phyloP scores from a whole-genome alignment of 2,888 invertebrate species.

The Bursaphelenchus okinawaensis region DNA sequence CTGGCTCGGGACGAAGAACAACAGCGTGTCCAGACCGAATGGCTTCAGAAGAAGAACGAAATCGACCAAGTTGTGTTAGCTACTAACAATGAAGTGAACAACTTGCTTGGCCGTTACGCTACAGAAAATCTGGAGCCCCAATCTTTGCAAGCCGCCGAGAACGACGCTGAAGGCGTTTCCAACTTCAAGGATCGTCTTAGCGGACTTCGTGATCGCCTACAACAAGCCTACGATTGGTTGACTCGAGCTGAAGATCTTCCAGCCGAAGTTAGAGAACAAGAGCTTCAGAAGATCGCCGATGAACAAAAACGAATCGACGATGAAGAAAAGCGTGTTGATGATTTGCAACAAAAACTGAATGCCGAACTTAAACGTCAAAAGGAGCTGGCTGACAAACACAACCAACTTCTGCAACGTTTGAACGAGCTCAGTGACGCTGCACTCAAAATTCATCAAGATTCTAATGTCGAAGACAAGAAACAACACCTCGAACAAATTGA shows the following conservation, averaged over 20 bases:
- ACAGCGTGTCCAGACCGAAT: conserved; percentile 14
- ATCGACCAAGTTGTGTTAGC: conserved; percentile 2
- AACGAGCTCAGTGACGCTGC: conserved; percentile 25
- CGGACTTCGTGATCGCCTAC: background rate
- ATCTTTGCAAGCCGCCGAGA: background rate
- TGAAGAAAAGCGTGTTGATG: background rate
- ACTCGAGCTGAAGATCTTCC: background rate
- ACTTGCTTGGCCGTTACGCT: conserved; percentile 1
- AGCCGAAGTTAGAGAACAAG: background rate
- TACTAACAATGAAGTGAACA: background rate
- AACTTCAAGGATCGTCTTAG: background rate
- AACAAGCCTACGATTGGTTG: conserved; percentile 7
- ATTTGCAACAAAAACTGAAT: conserved; percentile 13
- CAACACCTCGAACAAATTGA: conserved; percentile 8
- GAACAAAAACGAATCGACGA: background rate
- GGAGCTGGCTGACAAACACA: conserved; percentile 16
- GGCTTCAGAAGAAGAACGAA: conserved; percentile 10
- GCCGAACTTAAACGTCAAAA: conserved; percentile 21
- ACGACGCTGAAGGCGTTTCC: conserved; percentile 3
- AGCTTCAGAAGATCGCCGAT: background rate
- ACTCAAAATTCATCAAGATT: conserved; percentile 16
- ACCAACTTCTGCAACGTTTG: conserved; percentile 13
- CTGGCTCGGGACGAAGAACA: background rate
- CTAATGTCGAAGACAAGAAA: conserved; percentile 6
- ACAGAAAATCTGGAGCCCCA: conserved; percentile 1